Base-by-base conservation (phyloP, 2,888 invertebrate genomes). In the Ceramica pisi region DNA sequence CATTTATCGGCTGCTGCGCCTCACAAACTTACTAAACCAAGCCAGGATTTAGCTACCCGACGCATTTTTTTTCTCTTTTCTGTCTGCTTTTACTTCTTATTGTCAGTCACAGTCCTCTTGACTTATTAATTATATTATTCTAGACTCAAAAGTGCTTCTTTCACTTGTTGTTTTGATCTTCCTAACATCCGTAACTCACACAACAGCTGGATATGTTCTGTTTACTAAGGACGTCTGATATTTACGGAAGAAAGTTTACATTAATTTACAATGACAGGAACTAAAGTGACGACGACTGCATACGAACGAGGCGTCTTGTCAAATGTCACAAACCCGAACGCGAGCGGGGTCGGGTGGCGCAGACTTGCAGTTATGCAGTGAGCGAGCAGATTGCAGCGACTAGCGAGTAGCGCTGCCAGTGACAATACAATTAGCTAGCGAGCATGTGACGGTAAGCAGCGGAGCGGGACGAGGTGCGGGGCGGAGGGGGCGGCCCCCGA, bases 1-100 rank as follows among this genome's bases (percentile, higher is more conserved):
- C 46, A 60, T 78, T 78, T 78, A 71, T 71, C 72, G 59, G 59
- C 26, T 64, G 50, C 46, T 60, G 59, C 55, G 63, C 55, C 41
- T 63, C 60, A 77, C 55, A 48, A 50, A 44, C 48, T 76, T 51
- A 55, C 51, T 75, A 53, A 63, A 57, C 44, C 53, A 41, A 14
- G 55, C 31, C 48, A 69, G 19, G 12, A 60, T 76, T 68, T 63
- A 35, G 53, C 19, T 53, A 56, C 31, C 4, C 31, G 31, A 4
- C 31, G 31, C 31, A 5, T 5, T 19, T 38, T 61, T 61, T 46
- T 44, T 66, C 35, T 53, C 26, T n/a, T n/a, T 71, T 26, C 19
- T 26, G 0, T 44, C 35, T 51, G 16, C 14, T 56, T 38, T 55
- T 70, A 23, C 21, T 51, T 16, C 16, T 59, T 6, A 59, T 51